Percentiles rank a stretch among this genome's conserved stretches.
These are phyloP conservation scores for Sebastes fasciatus DNA, from an alignment of 2,113 vertebrate species.

Conservation along the genomic window DNA sequence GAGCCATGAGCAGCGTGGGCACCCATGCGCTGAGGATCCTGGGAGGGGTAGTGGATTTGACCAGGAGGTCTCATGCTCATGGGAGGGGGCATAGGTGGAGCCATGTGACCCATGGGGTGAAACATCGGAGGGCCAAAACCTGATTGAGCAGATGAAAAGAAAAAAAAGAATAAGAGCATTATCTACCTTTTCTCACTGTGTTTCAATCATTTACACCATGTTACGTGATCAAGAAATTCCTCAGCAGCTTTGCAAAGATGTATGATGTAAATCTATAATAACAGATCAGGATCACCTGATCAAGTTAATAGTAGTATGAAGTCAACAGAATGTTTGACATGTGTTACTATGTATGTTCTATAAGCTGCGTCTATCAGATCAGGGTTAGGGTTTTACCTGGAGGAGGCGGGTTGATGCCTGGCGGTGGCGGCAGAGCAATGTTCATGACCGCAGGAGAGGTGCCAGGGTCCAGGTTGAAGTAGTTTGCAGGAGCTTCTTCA, in stretches of 20 bases:
- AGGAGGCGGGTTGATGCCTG: slow-evolving; percentile 91
- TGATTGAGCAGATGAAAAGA: slow-evolving; percentile 60
- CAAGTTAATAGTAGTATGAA: not conserved
- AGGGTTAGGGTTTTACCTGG: slow-evolving; percentile 86
- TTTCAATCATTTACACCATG: not conserved
- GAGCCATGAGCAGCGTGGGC: slow-evolving; percentile 89
- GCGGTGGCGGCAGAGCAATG: slow-evolving; percentile 92
- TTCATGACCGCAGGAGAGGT: slow-evolving; percentile 91
- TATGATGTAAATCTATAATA: not conserved
- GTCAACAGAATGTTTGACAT: not conserved
- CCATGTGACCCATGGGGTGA: slow-evolving; percentile 90
- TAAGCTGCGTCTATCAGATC: not conserved
- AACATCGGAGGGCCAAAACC: slow-evolving; percentile 92
- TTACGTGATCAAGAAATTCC: not conserved
- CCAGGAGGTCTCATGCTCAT: slow-evolving; percentile 94
- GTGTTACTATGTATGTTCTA: not conserved
- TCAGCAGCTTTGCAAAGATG: not conserved
- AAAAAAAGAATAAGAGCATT: slow-evolving; percentile 1
- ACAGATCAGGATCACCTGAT: not conserved
- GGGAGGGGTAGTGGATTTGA: slow-evolving; percentile 96
- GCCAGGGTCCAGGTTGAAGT: slow-evolving; percentile 93
- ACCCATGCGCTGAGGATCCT: slow-evolving; percentile 97
- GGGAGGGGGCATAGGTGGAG: slow-evolving; percentile 87
- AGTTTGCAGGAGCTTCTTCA: slow-evolving; percentile 93
- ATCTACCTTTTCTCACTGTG: not conserved